Evolutionary conservation across 2,888 invertebrate genomes (phyloP).

Genomic region (Chymomyza fuscimana): DNA sequence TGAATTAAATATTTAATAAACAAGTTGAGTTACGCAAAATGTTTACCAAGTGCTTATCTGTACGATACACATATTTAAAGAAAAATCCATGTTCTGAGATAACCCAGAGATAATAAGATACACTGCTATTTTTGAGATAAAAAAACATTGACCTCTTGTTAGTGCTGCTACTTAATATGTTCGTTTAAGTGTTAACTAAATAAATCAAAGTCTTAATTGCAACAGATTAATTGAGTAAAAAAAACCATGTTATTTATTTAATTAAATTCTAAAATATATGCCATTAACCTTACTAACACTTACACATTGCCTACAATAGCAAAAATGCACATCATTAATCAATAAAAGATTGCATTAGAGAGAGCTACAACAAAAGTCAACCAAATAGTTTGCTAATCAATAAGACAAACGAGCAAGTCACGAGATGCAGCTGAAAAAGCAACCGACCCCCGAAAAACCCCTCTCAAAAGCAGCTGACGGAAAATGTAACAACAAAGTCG

Average conservation of each 20-base stretch:
- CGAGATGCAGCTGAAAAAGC: conserved; percentile 45
- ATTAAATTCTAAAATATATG: conserved; percentile 16
- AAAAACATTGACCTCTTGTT: conserved; percentile 8
- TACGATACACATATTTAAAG: too few relatives aligned
- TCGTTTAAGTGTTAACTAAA: too few relatives aligned
- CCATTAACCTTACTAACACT: conserved; percentile 35
- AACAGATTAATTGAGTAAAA: not conserved
- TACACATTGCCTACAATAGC: not conserved
- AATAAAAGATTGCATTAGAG: conserved; percentile 13
- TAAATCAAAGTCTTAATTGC: not conserved
- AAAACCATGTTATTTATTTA: not conserved
- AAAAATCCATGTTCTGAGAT: too few relatives aligned
- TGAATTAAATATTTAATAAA: too few relatives aligned
- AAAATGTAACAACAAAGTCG: not conserved
- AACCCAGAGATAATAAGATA: not conserved
- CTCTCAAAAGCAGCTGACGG: conserved; percentile 4
- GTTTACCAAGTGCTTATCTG: too few relatives aligned
- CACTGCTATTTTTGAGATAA: not conserved
- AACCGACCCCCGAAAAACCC: not conserved
- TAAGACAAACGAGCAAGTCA: conserved; percentile 61
- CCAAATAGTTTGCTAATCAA: conserved; percentile 51
- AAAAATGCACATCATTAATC: conserved; percentile 37
- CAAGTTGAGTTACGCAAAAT: too few relatives aligned
- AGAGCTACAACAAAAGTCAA: conserved; percentile 16
- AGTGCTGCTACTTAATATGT: not conserved